phyloP scores from a whole-genome alignment of 2,113 vertebrate genomes.

The Aplodontia rufa region DNA sequence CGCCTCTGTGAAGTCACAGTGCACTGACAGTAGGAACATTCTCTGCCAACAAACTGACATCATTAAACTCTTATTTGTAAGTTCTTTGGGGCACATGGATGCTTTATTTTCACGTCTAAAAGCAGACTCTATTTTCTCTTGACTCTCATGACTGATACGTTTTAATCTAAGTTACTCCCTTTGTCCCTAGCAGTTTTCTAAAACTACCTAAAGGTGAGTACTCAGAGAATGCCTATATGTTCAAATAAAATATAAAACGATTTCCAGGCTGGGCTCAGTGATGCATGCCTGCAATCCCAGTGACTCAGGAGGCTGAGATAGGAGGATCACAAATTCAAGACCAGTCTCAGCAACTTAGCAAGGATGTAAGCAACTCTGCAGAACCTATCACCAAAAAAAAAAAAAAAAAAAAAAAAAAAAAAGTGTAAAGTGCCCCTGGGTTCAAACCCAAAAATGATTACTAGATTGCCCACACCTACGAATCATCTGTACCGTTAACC shows the following conservation, averaged over 20 bases:
- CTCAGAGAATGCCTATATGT: neutral
- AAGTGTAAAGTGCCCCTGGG: too few relatives aligned
- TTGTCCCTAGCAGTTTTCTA: neutral
- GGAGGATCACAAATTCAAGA: too few relatives aligned
- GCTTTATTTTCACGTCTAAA: slow-evolving; percentile 26
- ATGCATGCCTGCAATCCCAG: too few relatives aligned
- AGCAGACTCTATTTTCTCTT: slow-evolving; percentile 23
- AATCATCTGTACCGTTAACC: neutral
- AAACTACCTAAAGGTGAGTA: neutral
- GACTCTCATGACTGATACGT: neutral
- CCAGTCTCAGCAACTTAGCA: too few relatives aligned
- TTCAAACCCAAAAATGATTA: neutral
- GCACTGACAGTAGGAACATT: slow-evolving; percentile 46
- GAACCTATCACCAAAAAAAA: too few relatives aligned
- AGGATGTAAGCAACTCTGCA: too few relatives aligned
- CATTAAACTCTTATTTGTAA: slow-evolving; percentile 46
- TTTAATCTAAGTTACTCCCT: slow-evolving; percentile 6
- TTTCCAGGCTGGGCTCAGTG: too few relatives aligned
- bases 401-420: too few relatives aligned
- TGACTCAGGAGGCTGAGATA: too few relatives aligned
- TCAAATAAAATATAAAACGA: neutral
- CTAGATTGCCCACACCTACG: neutral
- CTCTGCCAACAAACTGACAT: slow-evolving; percentile 55
- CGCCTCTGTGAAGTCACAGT: slow-evolving; percentile 56
- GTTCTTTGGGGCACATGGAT: neutral